These are phyloP conservation scores for Microtus ochrogaster DNA, from an alignment of 2,113 vertebrate genomes.

Conservation along the genomic window DNA sequence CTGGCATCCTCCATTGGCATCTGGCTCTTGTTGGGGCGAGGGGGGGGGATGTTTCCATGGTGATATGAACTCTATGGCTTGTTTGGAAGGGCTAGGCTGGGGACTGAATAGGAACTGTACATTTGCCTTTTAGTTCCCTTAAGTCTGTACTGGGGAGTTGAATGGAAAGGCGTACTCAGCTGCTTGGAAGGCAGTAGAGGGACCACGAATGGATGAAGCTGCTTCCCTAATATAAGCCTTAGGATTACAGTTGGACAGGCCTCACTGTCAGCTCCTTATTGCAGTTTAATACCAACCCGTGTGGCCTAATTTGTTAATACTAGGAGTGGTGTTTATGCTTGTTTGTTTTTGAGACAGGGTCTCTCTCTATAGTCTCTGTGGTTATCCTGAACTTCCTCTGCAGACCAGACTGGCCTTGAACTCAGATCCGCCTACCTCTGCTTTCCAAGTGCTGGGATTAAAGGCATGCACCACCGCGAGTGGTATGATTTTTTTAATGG, in stretches of 20 bases:
- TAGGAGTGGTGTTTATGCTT: neutral
- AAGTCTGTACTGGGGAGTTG: neutral
- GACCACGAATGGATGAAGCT: neutral
- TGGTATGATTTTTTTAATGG: neutral
- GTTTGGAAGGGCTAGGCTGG: neutral
- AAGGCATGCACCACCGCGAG: rapidly evolving
- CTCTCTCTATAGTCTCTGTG: neutral
- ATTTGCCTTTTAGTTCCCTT: neutral
- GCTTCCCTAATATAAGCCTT: neutral
- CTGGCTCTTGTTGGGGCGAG: neutral
- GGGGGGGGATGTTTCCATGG: neutral
- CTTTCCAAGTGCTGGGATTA: neutral
- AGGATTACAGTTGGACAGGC: neutral
- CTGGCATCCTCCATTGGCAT: neutral
- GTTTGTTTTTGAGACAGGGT: neutral
- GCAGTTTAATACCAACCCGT: neutral
- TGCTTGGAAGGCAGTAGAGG: neutral
- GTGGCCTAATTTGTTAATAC: neutral
- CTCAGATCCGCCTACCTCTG: neutral
- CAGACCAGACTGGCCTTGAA: neutral
- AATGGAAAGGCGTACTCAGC: neutral
- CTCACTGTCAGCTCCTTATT: neutral
- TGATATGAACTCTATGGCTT: neutral
- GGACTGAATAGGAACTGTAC: neutral
- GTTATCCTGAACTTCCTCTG: neutral